phyloP scores from a whole-genome alignment of 2,113 vertebrate species.

The Catharus bicknelli region DNA sequence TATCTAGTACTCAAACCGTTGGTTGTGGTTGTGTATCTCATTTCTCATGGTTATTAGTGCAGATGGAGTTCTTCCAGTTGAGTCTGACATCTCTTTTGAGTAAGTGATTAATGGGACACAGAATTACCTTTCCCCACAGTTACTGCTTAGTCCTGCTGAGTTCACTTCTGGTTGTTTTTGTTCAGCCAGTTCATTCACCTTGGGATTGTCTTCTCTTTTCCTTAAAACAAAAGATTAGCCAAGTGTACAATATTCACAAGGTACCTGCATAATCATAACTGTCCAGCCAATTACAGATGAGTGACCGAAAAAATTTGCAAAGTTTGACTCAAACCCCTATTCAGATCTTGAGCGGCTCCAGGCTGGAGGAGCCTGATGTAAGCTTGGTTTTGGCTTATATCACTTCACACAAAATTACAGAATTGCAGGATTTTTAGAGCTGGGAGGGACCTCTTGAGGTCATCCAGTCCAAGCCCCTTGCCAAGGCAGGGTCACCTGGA shows the following conservation, averaged over 20 bases:
- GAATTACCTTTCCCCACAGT: not conserved
- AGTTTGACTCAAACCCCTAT: not conserved
- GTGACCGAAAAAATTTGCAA: not conserved
- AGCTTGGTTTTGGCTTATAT: not conserved
- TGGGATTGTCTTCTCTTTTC: not conserved
- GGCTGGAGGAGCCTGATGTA: not conserved
- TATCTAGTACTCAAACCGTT: not conserved
- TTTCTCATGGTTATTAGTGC: not conserved
- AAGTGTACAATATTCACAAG: not conserved
- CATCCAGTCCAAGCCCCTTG: not conserved
- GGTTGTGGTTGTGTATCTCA: rapidly evolving
- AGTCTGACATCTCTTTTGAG: not conserved
- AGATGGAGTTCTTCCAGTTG: not conserved
- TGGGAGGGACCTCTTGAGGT: not conserved
- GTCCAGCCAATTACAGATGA: not conserved
- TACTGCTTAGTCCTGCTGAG: not conserved
- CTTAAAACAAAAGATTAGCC: not conserved
- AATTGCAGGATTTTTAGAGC: not conserved
- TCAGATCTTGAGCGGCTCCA: too few species aligned
- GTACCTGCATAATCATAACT: not conserved
- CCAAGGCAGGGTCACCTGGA: not conserved
- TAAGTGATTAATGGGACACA: not conserved
- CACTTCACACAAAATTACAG: not conserved
- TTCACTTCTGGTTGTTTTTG: not conserved
- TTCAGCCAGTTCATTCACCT: not conserved